Evolutionary conservation across 2,797 vertebrate genomes (phyloP), one percentile per base, ranked within the genome.

Genomic region (Epinephelus malabaricus): DNA sequence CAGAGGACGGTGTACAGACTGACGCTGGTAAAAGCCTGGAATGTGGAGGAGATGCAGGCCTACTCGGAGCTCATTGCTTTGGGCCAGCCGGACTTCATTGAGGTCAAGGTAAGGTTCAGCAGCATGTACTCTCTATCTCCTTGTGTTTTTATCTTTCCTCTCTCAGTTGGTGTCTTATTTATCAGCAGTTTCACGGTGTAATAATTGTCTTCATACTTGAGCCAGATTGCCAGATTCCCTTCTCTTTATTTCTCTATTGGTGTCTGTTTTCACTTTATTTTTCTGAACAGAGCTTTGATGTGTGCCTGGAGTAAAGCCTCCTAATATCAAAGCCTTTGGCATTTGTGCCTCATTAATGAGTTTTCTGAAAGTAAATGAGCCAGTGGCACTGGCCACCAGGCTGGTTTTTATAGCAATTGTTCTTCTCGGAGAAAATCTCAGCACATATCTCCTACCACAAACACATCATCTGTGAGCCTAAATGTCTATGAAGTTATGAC

Each of bases 21-120:
- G 90, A 99, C 97, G 0, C 94, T 99, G 53, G 98, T 99, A 61
- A 99, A 99, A 86, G 95, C 97, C 0, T 99, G 98, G 98, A 99
- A 98, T 0, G 96, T 98, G 92, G 97, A 98, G 38, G 98, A 98
- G 17, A 95, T 99, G 84, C 96, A 92, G 89, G 96, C 97, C 27
- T 99, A 99, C 8, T 95, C 97, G 0, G 95, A 98, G 46, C 95
- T 99, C 73, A 96, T 99, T 13, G 86, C 96, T 62, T 76, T 99
- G 0, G 98, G 97, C 5, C 96, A 94, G 51, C 97, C 97, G 0
- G 98, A 99, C 94, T 99, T 99, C 88, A 95, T 99, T 0, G 97
- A 99, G 86, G 97, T 99, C 69, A 99, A 99, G 97, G 98, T 99
- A 90, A n/a, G 84, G 12, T 8, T 55, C 59, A 34, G 13, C 38